Evolutionary conservation across 1,140 invertebrate genomes (phyloP).

Genomic region (Amyelois transitella): DNA sequence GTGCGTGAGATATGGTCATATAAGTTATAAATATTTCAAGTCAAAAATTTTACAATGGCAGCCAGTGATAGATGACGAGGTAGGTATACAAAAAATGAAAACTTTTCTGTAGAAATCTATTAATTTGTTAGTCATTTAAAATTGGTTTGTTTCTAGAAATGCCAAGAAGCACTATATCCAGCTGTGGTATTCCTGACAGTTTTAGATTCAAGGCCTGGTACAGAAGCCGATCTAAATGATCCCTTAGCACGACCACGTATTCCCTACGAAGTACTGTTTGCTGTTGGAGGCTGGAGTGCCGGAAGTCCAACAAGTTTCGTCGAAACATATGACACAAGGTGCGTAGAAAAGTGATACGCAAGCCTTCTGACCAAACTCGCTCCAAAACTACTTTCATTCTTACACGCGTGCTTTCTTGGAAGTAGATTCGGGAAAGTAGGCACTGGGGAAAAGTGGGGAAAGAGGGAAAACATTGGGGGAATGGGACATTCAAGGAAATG

Average conservation of each 20-base stretch:
- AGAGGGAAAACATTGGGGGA: too few species aligned
- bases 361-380: too few species aligned
- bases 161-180: slow-evolving; percentile 65
- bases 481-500: too few species aligned
- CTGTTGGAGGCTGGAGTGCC: slow-evolving; percentile 86
- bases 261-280: slow-evolving; percentile 82
- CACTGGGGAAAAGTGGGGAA: too few species aligned
- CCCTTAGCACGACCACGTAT: slow-evolving; percentile 78
- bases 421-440: too few species aligned
- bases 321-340: slow-evolving; percentile 84
- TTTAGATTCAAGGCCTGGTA: slow-evolving; percentile 66
- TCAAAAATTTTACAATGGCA: slow-evolving; percentile 77
- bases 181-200: slow-evolving; percentile 72
- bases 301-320: slow-evolving; percentile 85
- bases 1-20: slow-evolving; percentile 80
- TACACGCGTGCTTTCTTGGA: too few species aligned
- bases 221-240: slow-evolving; percentile 75
- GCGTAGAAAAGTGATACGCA: slow-evolving; percentile 1
- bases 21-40: slow-evolving; percentile 79
- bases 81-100: slow-evolving; percentile 27
- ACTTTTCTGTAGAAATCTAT: not conserved
- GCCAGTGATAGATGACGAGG: slow-evolving; percentile 71
- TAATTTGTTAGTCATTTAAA: not conserved
- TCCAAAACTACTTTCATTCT: too few species aligned
- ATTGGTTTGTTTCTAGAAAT: slow-evolving; percentile 46